phyloP scores from a whole-genome alignment of 2,113 vertebrate genomes.

The Sus scrofa region DNA sequence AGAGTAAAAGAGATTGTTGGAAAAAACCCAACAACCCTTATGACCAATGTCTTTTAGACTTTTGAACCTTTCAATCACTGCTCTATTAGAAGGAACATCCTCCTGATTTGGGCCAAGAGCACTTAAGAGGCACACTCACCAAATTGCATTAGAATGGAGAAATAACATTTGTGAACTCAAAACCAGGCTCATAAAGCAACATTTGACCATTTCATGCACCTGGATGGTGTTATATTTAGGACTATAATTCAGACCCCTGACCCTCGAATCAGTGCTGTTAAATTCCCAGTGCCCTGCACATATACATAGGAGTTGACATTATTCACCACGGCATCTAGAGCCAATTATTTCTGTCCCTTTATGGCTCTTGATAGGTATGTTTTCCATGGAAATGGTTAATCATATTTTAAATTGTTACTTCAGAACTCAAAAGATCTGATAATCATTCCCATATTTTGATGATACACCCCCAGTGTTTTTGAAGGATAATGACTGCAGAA shows the following conservation, averaged over 20 bases:
- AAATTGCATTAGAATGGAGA: constrained; percentile 35
- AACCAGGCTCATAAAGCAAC: background rate
- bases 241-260: background rate
- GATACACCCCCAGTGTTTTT: background rate
- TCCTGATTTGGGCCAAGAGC: constrained; percentile 37
- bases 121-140: constrained; percentile 15
- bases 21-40: background rate
- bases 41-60: constrained; percentile 46
- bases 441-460: constrained; percentile 23
- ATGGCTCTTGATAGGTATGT: background rate
- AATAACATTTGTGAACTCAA: background rate
- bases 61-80: constrained; percentile 24
- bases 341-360: constrained; percentile 39
- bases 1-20: background rate
- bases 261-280: background rate
- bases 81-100: constrained; percentile 26
- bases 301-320: background rate
- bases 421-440: constrained; percentile 30
- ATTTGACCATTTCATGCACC: constrained; percentile 10
- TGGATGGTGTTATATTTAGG: constrained; percentile 50
- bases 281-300: background rate
- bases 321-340: constrained; percentile 24
- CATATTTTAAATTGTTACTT: constrained; percentile 62
- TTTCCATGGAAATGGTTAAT: constrained; percentile 40
- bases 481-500: constrained; percentile 18